phyloP scores from a whole-genome alignment of 1,140 invertebrate species.

The Anastatus disparis region DNA sequence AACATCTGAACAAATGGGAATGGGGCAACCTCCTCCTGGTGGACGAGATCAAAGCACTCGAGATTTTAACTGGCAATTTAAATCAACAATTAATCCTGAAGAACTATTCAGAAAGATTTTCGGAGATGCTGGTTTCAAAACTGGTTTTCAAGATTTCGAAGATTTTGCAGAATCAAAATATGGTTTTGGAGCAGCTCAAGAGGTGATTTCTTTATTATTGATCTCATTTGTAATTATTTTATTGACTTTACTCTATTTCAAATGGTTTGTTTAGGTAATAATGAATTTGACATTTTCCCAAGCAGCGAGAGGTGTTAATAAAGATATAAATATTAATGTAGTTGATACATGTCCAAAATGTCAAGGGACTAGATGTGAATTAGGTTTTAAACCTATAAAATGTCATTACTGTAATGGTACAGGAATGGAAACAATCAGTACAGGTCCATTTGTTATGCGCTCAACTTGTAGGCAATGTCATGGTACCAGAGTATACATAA shows the following conservation, averaged over 20 bases:
- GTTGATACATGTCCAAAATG: constrained; percentile 94
- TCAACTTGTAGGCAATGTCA: constrained; percentile 94
- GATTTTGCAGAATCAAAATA: constrained; percentile 88
- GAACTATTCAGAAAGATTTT: constrained; percentile 95
- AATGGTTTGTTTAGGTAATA: constrained; percentile 71
- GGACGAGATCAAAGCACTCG: constrained; percentile 64
- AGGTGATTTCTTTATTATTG: constrained; percentile 69
- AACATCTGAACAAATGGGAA: constrained; percentile 86
- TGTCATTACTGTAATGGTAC: constrained; percentile 98
- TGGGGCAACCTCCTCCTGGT: constrained; percentile 68
- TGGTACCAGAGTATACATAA: constrained; percentile 88
- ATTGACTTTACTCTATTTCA: not conserved
- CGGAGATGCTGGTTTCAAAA: constrained; percentile 79
- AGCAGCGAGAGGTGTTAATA: constrained; percentile 95
- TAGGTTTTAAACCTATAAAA: constrained; percentile 85
- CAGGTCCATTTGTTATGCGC: constrained; percentile 96
- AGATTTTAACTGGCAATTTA: constrained; percentile 83
- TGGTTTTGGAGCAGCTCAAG: constrained; percentile 91
- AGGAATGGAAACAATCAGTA: constrained; percentile 91
- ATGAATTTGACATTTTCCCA: constrained; percentile 95
- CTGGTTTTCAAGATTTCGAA: constrained; percentile 70
- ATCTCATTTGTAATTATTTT: constrained; percentile 28
- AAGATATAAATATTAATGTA: constrained; percentile 91
- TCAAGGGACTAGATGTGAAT: constrained; percentile 83
- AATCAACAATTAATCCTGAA: constrained; percentile 92